These are phyloP conservation scores for Phocides pigmalion DNA, from an alignment of 1,140 invertebrate genomes.

Conservation along the genomic window DNA sequence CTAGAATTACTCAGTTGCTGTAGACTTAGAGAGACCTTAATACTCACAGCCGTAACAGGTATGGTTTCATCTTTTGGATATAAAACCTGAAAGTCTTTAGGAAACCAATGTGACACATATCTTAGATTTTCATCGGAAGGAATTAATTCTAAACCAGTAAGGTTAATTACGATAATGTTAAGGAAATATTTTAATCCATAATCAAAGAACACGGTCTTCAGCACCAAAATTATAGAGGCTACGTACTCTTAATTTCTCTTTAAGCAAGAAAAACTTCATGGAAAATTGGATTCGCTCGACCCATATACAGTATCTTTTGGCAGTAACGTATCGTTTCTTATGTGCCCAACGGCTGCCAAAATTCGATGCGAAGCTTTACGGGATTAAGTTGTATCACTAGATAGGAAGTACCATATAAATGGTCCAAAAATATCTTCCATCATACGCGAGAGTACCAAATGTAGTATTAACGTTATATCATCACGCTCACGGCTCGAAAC, in stretches of 20 bases:
- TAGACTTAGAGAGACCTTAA: too few relatives aligned
- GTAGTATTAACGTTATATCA: conserved; percentile 23
- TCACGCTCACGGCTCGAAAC: conserved; percentile 17
- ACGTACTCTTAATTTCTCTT: not conserved
- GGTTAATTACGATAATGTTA: too few relatives aligned
- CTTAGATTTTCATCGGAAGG: too few relatives aligned
- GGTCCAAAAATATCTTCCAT: conserved; percentile 16
- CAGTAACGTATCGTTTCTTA: conserved; percentile 39
- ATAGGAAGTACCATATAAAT: conserved; percentile 25
- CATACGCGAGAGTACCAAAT: conserved; percentile 2
- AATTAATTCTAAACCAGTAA: too few relatives aligned
- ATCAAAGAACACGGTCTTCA: too few relatives aligned
- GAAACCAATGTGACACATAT: too few relatives aligned
- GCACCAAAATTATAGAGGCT: too few relatives aligned
- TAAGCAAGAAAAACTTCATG: not conserved
- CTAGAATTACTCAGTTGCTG: too few relatives aligned
- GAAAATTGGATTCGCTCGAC: conserved; percentile 33
- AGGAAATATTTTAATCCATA: too few relatives aligned
- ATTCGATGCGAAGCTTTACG: conserved; percentile 20
- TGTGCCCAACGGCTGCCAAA: conserved; percentile 37
- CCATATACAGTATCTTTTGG: conserved; percentile 37
- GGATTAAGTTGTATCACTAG: conserved; percentile 31
- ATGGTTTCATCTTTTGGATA: too few relatives aligned
- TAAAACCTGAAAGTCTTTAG: too few relatives aligned
- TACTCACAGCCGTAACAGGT: too few relatives aligned